Evolutionary conservation across 2,113 vertebrate genomes (phyloP), one percentile per base, ranked within the genome.

Genomic region (Podarcis raffonei): DNA sequence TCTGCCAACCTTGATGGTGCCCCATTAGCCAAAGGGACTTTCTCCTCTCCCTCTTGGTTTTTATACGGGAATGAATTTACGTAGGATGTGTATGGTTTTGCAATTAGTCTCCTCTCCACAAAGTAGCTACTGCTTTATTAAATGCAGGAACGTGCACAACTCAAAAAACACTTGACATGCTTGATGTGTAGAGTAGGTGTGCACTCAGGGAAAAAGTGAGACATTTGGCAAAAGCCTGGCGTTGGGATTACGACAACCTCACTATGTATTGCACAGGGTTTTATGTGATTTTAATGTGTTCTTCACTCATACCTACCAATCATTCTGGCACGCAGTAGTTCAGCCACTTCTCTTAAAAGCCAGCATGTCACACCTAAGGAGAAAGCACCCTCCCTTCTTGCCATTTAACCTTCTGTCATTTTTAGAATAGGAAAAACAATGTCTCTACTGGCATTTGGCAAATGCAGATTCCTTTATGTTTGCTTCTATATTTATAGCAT

Each of bases 111-210:
- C 66, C 81, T 87, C 92, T 92, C 88, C 75, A 12, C 62, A 77
- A 83, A 94, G 87, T 57, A 82, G 62, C 85, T 90, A 90, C 91
- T 89, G 79, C 89, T 92, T 86, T 92, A 88, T 87, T 94, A 94
- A 95, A 94, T 65, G 69, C 89, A 86, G 86, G 66, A 84, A 90
- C 42, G 25, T 81, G 69, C 71, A 77, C 0, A 1, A 83, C 42
- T 95, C 74, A 91, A 92, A 85, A 95, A 94, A 22, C 88, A 84
- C 84, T 91, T 91, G 90, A 85, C 90, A 75, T 75, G 86, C 48
- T 89, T 91, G 92, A 90, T 75, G 90, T 93, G 91, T 57, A 93
- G 92, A 91, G 92, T 88, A 92, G 81, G 88, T 94, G 78, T 48
- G 27, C 90, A 91, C 88, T 72, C 84, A 84, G 91, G 93, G 90